Conservation (phyloP, 2,797 vertebrate species). For the Acipenser transmontanus region DNA sequence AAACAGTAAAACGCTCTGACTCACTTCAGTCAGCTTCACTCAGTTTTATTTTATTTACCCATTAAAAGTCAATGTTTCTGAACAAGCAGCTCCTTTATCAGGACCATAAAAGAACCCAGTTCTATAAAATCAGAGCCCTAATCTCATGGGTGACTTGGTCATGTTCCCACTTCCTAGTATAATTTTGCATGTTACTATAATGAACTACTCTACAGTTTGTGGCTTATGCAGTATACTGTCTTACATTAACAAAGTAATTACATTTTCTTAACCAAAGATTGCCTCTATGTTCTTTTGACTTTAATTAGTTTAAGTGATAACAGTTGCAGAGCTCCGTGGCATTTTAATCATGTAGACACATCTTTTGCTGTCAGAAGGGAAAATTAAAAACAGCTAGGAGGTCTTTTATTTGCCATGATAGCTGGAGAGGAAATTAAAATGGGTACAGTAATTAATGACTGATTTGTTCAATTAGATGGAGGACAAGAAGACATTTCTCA, state of each 20-base stretch:
- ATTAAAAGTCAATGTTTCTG: no score
- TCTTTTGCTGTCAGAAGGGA: slow-evolving; percentile 46
- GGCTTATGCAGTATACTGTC: slow-evolving; percentile 10
- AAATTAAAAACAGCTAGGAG: slow-evolving; percentile 50
- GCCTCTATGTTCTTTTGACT: slow-evolving; percentile 35
- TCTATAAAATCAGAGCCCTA: no score
- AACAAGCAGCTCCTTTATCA: no score
- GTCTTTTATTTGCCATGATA: slow-evolving; percentile 44
- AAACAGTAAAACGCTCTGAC: no score
- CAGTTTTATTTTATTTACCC: no score
- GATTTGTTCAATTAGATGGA: background rate
- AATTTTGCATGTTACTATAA: no score
- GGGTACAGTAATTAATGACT: slow-evolving; percentile 13
- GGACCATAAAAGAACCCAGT: no score
- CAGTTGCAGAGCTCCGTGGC: slow-evolving; percentile 44
- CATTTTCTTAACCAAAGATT: slow-evolving; percentile 31
- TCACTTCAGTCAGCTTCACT: no score
- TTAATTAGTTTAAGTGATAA: slow-evolving; percentile 60
- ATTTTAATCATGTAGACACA: slow-evolving; percentile 55
- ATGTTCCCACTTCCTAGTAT: no score
- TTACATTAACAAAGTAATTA: slow-evolving; percentile 34
- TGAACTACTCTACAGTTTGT: no score
- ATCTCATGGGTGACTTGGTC: no score
- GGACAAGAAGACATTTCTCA: background rate
- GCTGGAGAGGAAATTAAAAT: slow-evolving; percentile 39